Base-by-base conservation (phyloP, 2,888 invertebrate species). In the Sarcophaga carnaria region DNA sequence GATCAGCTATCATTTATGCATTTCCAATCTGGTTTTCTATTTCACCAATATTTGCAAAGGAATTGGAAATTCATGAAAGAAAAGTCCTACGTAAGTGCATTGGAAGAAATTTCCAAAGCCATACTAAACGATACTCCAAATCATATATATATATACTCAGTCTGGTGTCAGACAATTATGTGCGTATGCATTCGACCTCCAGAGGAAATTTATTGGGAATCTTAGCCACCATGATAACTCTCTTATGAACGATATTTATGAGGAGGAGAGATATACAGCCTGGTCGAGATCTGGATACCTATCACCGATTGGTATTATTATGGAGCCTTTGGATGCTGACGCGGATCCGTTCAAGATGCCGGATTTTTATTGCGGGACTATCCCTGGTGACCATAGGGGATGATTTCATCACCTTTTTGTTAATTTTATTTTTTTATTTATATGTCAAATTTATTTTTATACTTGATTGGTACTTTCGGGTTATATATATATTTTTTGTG, bases 171-270 rank as follows among this genome's bases (percentile, higher is more conserved):
- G 59, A 59, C 17, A 17, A 5, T 59, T 59, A 59, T 27, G 27
- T 27, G 27, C 27, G 27, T 27, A 27, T 27, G 4, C 27, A 5
- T 27, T 27, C 27, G 27, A 27, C 27, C 27, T 27, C 27, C 27
- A 27, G 27, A 27, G 27, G 0, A 27, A 27, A 27, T 4, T 27
- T 27, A 27, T 27, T 27, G 27, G 27, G 27, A 27, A 4, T 27
- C 27, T 27, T 27, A 27, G 25, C 25, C 59, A 59, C 59, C 59
- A 59, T 59, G 59, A 59, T 11, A 59, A 11, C 59, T 59, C 8
- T 59, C 59, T 59, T 59, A 59, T 59, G 59, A 6, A 59, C 59
- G 59, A 59, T 59, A 59, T 59, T 59, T 59, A 59, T 59, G 59
- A 59, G 12, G 59, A 59, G 59, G 59, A 17, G 12, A 59, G 17